Evolutionary conservation across 2,113 vertebrate species (phyloP), one percentile per base, ranked within the genome.

Genomic region (Nymphicus hollandicus): DNA sequence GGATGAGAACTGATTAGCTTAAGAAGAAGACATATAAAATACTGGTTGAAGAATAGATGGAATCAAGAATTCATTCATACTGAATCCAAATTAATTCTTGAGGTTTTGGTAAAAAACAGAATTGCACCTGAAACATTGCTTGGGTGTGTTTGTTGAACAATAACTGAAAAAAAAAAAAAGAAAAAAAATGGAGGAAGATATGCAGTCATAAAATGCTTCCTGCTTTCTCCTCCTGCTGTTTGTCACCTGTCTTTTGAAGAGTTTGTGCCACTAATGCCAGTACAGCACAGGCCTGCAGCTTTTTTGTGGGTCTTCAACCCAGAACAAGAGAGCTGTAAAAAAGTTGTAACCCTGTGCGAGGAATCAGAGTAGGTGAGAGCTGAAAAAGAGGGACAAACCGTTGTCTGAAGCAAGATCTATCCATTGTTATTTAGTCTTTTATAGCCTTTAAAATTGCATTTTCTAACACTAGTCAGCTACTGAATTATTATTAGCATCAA

Each of bases 151-250:
- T 68, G 12, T 55, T 64, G 9, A 83, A 53, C n/a, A 22, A 37
- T 17, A 73, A 41, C 6, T 27, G 41, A 35, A 61, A 53, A 43
- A 46, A 47, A 12, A 13, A 17, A 61, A 53, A 43, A 46, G 39
- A 12, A 13, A 17, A 73, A 53, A n/a, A 10, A 31, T 10, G 0
- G 3, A 49, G 4, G 9, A 55, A 76, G 80, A 37, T 0, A 1
- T 27, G 22, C 17, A 43, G 7, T 17, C 33, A 5, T 50, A 77
- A 8, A 50, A 8, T 37, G 9, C 17, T 72, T 68, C 13, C 7
- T 77, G 13, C 69, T 88, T 86, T 31, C 23, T 66, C 5, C 25
- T 79, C 7, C 19, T 68, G 11, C 14, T 0, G 2, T 14, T 92
- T 2, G 0, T 49, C 43, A 37, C 5, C 13, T 44, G 2, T n/a